These are phyloP conservation scores for Gopherus evgoodei DNA, from an alignment of 2,113 vertebrate genomes.

Conservation along the genomic window DNA sequence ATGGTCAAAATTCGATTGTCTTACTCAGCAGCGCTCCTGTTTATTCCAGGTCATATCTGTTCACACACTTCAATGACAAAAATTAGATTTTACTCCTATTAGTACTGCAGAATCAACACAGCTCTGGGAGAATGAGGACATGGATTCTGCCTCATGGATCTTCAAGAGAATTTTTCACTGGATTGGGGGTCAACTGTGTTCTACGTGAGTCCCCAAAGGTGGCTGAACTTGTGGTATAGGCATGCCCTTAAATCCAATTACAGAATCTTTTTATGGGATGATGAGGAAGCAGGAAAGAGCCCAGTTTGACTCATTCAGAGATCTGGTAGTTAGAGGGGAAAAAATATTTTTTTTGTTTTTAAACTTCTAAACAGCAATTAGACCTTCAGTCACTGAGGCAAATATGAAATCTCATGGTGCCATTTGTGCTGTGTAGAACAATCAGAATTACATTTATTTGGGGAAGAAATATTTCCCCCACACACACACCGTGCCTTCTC, in stretches of 20 bases:
- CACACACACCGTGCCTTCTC: neutral
- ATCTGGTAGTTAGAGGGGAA: neutral
- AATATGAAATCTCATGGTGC: neutral
- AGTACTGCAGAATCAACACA: neutral
- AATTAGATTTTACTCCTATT: neutral
- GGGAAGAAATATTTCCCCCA: neutral
- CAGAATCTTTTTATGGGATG: neutral
- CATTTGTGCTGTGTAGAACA: neutral
- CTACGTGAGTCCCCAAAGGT: neutral
- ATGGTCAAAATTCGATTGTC: rapidly evolving
- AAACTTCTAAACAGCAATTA: neutral
- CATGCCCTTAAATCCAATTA: neutral
- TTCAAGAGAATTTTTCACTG: neutral
- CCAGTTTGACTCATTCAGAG: neutral
- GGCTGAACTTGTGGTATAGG: neutral
- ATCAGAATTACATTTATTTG: neutral
- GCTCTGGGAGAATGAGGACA: neutral
- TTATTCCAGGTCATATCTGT: neutral
- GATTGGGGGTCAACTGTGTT: neutral
- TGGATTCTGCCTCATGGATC: neutral
- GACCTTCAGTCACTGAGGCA: neutral
- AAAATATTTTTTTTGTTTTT: neutral
- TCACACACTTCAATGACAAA: neutral
- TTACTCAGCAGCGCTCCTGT: neutral
- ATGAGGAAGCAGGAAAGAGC: neutral